Base-by-base conservation (phyloP, 2,888 invertebrate genomes). In the Aleiodes leptofemur region DNA sequence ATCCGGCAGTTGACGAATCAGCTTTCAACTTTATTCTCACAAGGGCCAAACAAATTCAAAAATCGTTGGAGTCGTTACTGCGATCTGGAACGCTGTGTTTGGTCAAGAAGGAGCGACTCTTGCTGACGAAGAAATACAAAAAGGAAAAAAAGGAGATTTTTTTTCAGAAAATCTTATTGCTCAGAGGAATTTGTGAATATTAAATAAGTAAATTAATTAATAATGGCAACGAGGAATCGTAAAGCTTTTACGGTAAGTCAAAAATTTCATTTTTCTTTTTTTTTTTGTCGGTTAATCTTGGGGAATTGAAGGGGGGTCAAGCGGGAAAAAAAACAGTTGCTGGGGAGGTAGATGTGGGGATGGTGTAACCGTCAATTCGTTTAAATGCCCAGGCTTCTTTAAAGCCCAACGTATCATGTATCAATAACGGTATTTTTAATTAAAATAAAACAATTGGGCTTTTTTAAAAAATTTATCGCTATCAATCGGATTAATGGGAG, bases 151-250 rank as follows among this genome's bases (percentile, higher is more conserved):
- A 9, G 38, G 34, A 59, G 38, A 73, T 56, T 74, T 71, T 43
- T 73, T 69, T 70, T 48, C 59, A 73, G 64, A 73, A 73, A 61
- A 53, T 69, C 59, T 76, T 51, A 56, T 71, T 69, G 43, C 72
- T 69, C 55, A 68, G 55, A 73, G 43, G 55, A 66, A 43, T 66
- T 68, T 68, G 51, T 68, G 51, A 23, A 50, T 29, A 5, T 57
- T 16, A 72, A 34, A 8, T 16, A 7, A 9, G 55, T 14, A 76
- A 34, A 76, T 72, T 23, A 76, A 77, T 76, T 74, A 72, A 82
- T 78, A 59, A 88, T 88, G 88, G 88, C 88, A 75, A 80, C 83
- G 75, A 86, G 85, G 83, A 86, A 81, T 82, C 86, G 86, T 76
- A 81, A 80, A 4, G 81, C 82, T 69, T 76, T 83, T 69, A 76